Base-by-base conservation (phyloP, 2,797 vertebrate genomes). In the Heteromormyrus szaboi region DNA sequence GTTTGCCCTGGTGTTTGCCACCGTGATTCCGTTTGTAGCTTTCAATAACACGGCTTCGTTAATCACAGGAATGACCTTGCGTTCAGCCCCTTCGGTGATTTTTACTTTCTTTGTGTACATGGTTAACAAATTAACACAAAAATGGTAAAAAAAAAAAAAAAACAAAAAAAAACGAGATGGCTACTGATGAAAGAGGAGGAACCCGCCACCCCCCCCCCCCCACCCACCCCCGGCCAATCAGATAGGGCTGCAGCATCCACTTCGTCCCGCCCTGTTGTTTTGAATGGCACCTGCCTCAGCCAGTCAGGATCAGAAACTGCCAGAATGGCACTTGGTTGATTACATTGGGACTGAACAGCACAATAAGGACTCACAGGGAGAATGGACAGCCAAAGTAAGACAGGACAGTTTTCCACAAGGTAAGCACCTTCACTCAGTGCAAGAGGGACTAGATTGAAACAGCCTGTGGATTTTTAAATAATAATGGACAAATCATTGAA, bases 401-500 rank as follows among this genome's bases (percentile, higher is more conserved):
- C 84, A 92, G 94, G 92, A 90, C 88, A 46, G 90, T 91, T 93
- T 92, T 95, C 93, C 91, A 92, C 94, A 95, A 95, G 95, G 95
- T 95, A 95, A 95, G 92, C 25, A 90, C 87, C 92, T 91, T 93
- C 87, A 90, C 92, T 92, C 76, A 89, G 88, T 91, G 92, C 89
- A 50, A 91, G 86, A 91, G 85, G 90, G 68, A 89, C 83, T 87
- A 84, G 89, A 91, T 92, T 91, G 89, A 92, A 92, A 90, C 89
- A 92, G 91, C 88, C 89, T 90, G 89, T 92, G 90, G 89, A 91
- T 94, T 94, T 94, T 95, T 89, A 93, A 91, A 93, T 94, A 94
- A 95, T 94, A 94, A 95, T 91, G 91, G 93, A 96, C 94, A 94
- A 93, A 92, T 93, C 92, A 94, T 92, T 92, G 91, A 94, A 83